Evolutionary conservation across 2,888 invertebrate species (phyloP), one percentile per base, ranked within the genome.

Genomic region (Chaetogeoica ovagalla): DNA sequence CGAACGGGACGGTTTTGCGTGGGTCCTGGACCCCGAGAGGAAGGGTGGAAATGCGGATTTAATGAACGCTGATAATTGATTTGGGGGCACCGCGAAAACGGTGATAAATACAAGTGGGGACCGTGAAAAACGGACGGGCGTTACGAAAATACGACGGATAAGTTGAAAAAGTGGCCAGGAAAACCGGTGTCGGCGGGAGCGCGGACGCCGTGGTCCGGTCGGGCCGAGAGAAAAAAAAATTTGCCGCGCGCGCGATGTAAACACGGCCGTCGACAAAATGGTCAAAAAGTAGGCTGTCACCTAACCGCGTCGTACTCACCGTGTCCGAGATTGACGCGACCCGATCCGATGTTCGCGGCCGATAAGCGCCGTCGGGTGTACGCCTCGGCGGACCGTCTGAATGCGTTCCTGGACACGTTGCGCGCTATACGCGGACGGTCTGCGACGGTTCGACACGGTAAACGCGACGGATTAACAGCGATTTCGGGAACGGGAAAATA

Each of bases 201-300:
- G 1, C 0, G 0, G 9, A n/a, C 75, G n/a, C n/a, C n/a, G 68
- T 59, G 30, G 30, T n/a, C 19, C 0, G 9, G 13, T 30, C 8
- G 66, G 48, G 30, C 30, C 37, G 70, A 52, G 52, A 21, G 69
- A 77, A 70, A 77, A 70, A 76, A 68, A 76, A 48, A 39, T 66
- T 59, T 48, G 11, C 23, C 43, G 19, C 77, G 43, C 43, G 19
- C 77, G 11, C 55, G 21, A 77, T 63, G 70, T 79, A 79, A 79
- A 79, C 79, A 79, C 79, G 63, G 71, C 79, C 79, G 71, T 71
- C 63, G 23, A 62, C 71, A 63, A 79, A 43, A 79, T 70, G 57
- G 70, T 76, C 52, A 63, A 71, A 79, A 79, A 79, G 79, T 79
- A 79, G 79, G 79, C 79, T 79, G 79, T 30, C 79, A 63, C 63